Conservation (phyloP, 2,113 vertebrate genomes). For the Spea multiplicata region DNA sequence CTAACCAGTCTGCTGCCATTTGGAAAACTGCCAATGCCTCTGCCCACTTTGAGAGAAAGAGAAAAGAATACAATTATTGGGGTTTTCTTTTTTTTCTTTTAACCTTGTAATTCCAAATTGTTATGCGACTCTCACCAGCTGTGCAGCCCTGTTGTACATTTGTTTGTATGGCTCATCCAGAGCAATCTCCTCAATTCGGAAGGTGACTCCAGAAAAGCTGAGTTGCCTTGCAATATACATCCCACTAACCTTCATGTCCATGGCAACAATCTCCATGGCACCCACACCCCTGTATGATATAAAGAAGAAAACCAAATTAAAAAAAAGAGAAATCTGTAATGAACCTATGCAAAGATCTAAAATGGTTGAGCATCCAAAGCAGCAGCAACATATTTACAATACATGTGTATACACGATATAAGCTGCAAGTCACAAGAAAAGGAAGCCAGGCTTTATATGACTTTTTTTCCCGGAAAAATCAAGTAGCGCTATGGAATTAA, state of each 20-base stretch:
- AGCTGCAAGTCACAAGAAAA: no score
- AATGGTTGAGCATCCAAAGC: no score
- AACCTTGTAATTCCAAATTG: no score
- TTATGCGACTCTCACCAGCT: slow-evolving; percentile 73
- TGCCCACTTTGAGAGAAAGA: slow-evolving; percentile 74
- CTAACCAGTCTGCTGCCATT: slow-evolving; percentile 82
- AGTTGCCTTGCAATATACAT: slow-evolving; percentile 99
- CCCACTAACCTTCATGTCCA: slow-evolving; percentile 99
- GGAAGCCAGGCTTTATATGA: no score
- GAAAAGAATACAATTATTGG: neutral
- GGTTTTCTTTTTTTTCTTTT: no score
- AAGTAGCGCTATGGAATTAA: no score
- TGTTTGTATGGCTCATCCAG: slow-evolving; percentile 80
- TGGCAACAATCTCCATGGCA: slow-evolving; percentile 97
- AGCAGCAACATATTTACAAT: no score
- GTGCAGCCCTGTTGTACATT: slow-evolving; percentile 93
- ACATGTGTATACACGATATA: no score
- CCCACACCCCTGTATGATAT: slow-evolving; percentile 81
- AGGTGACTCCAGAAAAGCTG: slow-evolving; percentile 95
- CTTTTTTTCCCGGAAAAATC: no score
- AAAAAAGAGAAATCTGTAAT: neutral
- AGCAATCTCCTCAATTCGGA: slow-evolving; percentile 91
- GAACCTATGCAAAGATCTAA: neutral
- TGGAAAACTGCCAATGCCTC: slow-evolving; percentile 88
- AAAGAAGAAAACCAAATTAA: neutral